Conservation (phyloP, 2,888 invertebrate genomes). For the Agriopis aurantiaria region DNA sequence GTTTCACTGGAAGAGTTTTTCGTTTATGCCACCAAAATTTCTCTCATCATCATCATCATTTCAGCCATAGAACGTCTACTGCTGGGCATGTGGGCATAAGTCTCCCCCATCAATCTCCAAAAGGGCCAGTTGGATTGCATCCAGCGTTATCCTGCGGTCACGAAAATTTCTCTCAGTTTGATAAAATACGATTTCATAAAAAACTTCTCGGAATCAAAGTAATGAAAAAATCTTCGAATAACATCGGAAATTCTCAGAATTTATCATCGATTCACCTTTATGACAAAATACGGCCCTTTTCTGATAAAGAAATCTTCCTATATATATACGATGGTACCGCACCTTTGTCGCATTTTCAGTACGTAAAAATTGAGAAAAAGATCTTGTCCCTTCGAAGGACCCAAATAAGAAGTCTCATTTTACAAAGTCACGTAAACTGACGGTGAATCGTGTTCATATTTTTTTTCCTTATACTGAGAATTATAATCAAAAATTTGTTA, state of each 20-base stretch:
- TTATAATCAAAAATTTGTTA: conserved; percentile 11
- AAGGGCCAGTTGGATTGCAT: too few species aligned
- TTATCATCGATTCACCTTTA: conserved; percentile 7
- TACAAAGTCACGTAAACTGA: conserved; percentile 43
- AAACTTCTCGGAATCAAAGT: background rate
- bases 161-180: too few species aligned
- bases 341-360: conserved; percentile 25
- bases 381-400: conserved; percentile 28
- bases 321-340: background rate
- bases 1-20: background rate
- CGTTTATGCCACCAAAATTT: background rate
- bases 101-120: too few species aligned
- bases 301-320: conserved; percentile 14
- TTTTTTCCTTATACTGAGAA: conserved; percentile 8
- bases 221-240: background rate
- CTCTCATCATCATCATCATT: too few species aligned
- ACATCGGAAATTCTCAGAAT: background rate
- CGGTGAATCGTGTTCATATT: conserved; percentile 13
- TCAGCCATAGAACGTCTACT: too few species aligned
- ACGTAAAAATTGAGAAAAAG: conserved; percentile 26
- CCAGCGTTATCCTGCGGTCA: too few species aligned
- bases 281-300: conserved; percentile 21
- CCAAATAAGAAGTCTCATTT: conserved; percentile 44
- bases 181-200: too few species aligned
- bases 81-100: too few species aligned